These are phyloP conservation scores for Sardinella longiceps DNA, from an alignment of 2,797 vertebrate genomes.

Conservation along the genomic window DNA sequence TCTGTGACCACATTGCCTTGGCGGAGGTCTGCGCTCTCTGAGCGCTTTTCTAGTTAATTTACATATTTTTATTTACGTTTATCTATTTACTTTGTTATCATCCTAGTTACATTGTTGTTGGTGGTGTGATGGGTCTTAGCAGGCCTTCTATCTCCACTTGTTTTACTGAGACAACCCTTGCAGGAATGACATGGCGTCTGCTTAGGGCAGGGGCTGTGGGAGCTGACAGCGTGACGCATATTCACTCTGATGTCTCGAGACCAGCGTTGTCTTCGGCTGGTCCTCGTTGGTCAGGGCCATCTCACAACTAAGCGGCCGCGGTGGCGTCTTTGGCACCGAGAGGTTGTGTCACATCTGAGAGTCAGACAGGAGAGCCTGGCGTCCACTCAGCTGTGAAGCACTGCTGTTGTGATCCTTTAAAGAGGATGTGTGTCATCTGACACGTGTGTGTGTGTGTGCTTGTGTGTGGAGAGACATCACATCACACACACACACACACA, in stretches of 20 bases:
- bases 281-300: background rate
- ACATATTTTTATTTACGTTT: too few relatives aligned
- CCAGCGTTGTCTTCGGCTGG: background rate
- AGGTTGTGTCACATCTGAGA: background rate
- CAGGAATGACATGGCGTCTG: background rate
- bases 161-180: background rate
- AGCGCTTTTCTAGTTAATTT: too few relatives aligned
- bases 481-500: too few relatives aligned
- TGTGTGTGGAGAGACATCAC: background rate
- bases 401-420: background rate
- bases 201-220: background rate
- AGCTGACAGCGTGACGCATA: background rate
- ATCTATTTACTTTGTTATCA: too few relatives aligned
- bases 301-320: background rate
- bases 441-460: background rate
- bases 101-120: too few relatives aligned
- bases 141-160: background rate
- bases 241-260: background rate
- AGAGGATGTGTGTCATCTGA: background rate
- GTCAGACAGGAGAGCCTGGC: background rate
- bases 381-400: background rate
- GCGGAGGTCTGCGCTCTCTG: too few relatives aligned
- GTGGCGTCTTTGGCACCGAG: background rate
- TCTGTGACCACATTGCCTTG: too few relatives aligned
- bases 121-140: too few relatives aligned